Conservation (phyloP, 2,113 vertebrate genomes). For the Podilymbus podiceps region DNA sequence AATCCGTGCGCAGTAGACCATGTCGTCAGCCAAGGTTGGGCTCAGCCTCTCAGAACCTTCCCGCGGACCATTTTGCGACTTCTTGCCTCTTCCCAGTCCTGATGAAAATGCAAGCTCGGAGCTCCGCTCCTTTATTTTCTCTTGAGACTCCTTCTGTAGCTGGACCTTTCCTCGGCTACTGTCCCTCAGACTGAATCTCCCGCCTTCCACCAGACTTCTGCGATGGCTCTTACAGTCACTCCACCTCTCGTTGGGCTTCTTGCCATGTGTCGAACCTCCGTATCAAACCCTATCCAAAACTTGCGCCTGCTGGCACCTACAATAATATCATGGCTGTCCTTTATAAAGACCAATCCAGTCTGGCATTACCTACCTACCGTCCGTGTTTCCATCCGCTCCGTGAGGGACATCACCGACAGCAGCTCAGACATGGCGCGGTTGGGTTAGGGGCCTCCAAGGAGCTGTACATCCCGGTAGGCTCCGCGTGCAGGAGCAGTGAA, state of each 20-base stretch:
- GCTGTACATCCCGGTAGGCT: neutral
- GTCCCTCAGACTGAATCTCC: neutral
- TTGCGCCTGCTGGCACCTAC: neutral
- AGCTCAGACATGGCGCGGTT: rapidly evolving
- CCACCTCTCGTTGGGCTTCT: neutral
- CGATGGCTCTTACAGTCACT: neutral
- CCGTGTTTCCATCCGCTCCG: neutral
- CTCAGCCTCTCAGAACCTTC: neutral
- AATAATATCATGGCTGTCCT: neutral
- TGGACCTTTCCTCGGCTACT: neutral
- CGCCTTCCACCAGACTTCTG: neutral
- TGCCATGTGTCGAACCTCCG: neutral
- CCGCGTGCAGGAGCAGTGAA: neutral
- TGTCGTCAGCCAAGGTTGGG: neutral
- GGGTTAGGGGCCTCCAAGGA: neutral
- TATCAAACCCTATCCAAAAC: neutral
- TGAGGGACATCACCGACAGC: no score
- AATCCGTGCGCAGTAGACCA: neutral
- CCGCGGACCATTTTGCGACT: neutral
- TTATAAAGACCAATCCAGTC: neutral
- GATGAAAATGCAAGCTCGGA: neutral
- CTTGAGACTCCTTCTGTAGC: neutral
- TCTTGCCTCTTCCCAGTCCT: neutral
- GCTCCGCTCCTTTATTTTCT: neutral
- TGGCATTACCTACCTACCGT: neutral